Base-by-base conservation (phyloP, 2,888 invertebrate species). In the Embidobia sp. region DNA sequence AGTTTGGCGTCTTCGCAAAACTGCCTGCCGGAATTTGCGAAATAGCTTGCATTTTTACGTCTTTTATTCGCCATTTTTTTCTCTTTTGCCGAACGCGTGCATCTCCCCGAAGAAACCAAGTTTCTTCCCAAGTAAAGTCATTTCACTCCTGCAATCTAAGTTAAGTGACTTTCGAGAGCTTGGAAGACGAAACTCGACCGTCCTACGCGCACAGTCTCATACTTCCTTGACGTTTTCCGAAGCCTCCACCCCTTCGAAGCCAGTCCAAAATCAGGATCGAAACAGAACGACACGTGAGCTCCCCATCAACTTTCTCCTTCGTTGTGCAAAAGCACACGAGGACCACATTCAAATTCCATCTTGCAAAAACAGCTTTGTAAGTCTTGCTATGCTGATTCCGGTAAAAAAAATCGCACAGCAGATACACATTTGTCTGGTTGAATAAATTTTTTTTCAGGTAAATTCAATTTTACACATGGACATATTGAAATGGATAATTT, bases 121-220 rank as follows among this genome's bases (percentile, higher is more conserved):
- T 87, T 86, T 87, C 82, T 79, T 80, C 77, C 81, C 81, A 88
- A 86, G 87, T 88, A 88, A 88, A 89, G 88, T 88, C 88, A 89
- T 89, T 88, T 86, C 83, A 85, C 83, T 81, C 83, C 85, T 84
- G 88, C 89, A 89, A 89, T 89, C 87, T 88, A 89, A 89, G 88
- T 89, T 89, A 89, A 89, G 88, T 89, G 88, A 89, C 89, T 89
- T 88, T 87, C 87, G 86, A 88, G 87, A 86, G 85, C 82, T 82
- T 82, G 82, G 82, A 78, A 84, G 82, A 83, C 85, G 85, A 87
- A 87, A 87, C 85, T 86, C 84, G 82, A 73, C 35, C 74, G 69
- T 78, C 74, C 53, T 78, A 31, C 27, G 67, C 67, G 67, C 61
- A 53, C 40, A 55, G 63, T 44, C 67, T 67, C 46, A 66, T 72